Evolutionary conservation across 2,113 vertebrate genomes (phyloP), one percentile per base, ranked within the genome.

Genomic region (Ciconia maguari): DNA sequence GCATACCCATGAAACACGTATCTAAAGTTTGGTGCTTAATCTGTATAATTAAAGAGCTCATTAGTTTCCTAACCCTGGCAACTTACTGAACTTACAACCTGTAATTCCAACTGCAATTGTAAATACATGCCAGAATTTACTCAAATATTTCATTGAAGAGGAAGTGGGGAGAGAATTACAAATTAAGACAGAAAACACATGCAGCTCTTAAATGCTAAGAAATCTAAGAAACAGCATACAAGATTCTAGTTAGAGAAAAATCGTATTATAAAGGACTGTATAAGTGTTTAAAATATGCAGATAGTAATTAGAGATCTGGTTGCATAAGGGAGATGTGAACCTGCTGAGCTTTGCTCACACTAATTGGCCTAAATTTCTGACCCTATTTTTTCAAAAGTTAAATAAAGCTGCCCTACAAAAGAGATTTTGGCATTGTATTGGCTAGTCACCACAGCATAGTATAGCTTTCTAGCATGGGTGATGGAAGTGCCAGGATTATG

Each of bases 341-440:
- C 77, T 94, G 89, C 91, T 87, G 91, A 97, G 89, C 71, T 91
- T 71, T 65, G 58, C 71, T 93, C 70, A 66, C 70, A 51, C 46
- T 95, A 96, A 95, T 74, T 95, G 95, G 62, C 94, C 93, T 95
- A 94, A 65, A 94, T 97, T 94, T 93, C 68, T 95, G 93, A 89
- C 91, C 91, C 93, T 52, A 74, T 93, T 96, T 97, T 91, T 91
- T 55, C 41, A 27, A 3, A 83, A 87, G 62, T 96, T 96, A 96
- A 95, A 94, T 90, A 95, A 95, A 85, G 75, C 76, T 94, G 81
- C 62, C 89, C 84, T 86, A 91, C 30, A 87, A 89, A 91, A 93
- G 54, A 79, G 20, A 87, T 57, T 49, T 69, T 46, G 85, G 66
- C 29, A 65, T 21, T 13, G 15, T 30, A 57, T 16, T 30, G 13